Evolutionary conservation across 2,888 invertebrate species (phyloP).

Genomic region (Chromoteleia sp.): DNA sequence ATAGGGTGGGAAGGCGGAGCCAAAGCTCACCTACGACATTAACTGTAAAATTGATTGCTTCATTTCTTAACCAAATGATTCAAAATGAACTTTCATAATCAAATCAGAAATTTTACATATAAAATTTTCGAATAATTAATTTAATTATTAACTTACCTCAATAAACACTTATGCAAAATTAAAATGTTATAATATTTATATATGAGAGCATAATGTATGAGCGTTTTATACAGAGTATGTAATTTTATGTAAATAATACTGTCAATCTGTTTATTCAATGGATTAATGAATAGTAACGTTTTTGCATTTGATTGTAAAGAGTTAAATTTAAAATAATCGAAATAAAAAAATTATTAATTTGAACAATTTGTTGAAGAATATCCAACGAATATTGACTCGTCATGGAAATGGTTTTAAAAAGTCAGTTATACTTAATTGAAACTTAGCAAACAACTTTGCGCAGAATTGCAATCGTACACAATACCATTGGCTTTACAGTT

Average conservation of each 20-base stretch:
- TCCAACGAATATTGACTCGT: background rate
- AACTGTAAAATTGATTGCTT: slow-evolving; percentile 47
- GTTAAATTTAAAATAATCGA: too few species aligned
- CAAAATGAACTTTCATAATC: slow-evolving; percentile 28
- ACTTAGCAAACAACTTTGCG: background rate
- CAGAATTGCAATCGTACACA: background rate
- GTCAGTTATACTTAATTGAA: background rate
- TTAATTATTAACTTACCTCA: too few species aligned
- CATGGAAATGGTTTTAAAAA: background rate
- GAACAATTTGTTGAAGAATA: too few species aligned
- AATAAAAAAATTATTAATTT: too few species aligned
- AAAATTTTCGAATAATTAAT: too few species aligned
- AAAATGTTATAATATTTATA: too few species aligned
- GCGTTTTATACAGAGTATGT: too few species aligned
- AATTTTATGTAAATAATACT: too few species aligned
- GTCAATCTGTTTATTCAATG: too few species aligned
- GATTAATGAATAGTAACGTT: too few species aligned
- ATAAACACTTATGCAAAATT: background rate
- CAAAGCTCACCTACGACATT: slow-evolving; percentile 22
- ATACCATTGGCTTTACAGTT: background rate
- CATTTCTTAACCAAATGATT: slow-evolving; percentile 33
- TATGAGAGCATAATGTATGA: too few species aligned
- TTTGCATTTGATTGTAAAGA: too few species aligned
- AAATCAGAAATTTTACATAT: background rate
- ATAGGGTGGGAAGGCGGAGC: slow-evolving; percentile 10